These are phyloP conservation scores for Imbricaverruca yamaguchii DNA, from an alignment of 2,888 invertebrate genomes.

Conservation along the genomic window DNA sequence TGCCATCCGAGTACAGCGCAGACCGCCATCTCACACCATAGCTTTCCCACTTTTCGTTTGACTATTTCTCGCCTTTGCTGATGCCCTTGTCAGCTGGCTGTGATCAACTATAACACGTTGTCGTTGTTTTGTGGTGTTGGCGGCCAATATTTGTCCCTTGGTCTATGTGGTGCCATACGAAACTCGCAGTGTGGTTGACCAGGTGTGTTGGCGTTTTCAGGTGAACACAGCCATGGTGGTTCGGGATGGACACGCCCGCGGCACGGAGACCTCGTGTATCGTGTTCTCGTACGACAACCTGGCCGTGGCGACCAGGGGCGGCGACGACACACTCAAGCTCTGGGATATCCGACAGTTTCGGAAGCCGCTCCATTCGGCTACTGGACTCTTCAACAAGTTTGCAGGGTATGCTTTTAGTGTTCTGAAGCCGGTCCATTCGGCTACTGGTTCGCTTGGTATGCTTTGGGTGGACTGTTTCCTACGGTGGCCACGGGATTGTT, in stretches of 20 bases:
- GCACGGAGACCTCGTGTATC: conserved; percentile 72
- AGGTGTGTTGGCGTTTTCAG: conserved; percentile 35
- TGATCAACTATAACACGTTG: no score
- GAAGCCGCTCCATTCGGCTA: conserved; percentile 60
- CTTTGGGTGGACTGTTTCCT: no score
- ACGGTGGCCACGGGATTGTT: no score
- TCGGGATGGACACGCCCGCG: conserved; percentile 69
- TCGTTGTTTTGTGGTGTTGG: no score
- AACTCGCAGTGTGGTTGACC: neutral
- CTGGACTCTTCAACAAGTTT: conserved; percentile 70
- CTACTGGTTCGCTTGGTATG: conserved; percentile 54
- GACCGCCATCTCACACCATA: no score
- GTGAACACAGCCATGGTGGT: conserved; percentile 72
- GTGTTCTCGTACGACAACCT: conserved; percentile 80
- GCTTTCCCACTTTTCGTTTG: no score
- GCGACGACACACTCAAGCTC: conserved; percentile 88
- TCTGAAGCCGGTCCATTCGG: conserved; percentile 65
- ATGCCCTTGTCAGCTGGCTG: no score
- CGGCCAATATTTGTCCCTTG: no score
- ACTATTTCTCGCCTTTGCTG: no score
- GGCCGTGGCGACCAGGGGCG: conserved; percentile 68
- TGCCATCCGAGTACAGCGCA: no score
- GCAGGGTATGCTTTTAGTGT: conserved; percentile 46
- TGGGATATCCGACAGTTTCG: conserved; percentile 88
- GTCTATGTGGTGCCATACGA: neutral